Base-by-base conservation (phyloP, 2,888 invertebrate species). In the Teleogryllus oceanicus region DNA sequence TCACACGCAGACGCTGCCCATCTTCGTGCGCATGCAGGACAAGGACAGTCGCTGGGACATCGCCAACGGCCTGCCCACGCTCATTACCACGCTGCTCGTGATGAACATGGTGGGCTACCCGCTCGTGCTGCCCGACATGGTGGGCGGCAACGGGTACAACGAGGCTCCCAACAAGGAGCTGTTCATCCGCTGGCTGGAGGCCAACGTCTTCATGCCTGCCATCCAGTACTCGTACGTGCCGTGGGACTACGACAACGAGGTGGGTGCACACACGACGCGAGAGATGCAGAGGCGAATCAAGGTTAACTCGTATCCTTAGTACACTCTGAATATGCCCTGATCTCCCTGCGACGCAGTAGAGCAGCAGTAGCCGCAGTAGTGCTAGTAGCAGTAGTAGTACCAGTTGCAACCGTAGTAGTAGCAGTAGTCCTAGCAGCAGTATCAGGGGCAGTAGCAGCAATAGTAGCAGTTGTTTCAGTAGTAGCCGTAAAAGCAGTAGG, bases 191-290 rank as follows among this genome's bases (percentile, higher is more conserved):
- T 96, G 95, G 95, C 88, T 94, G 77, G 92, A 94, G 85, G 92
- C 93, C 0, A 94, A 92, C 80, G 90, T 92, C 0, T 94, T 94
- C 85, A 90, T 96, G 89, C 95, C 95, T 0, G 88, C 91, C 0
- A 89, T 96, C 88, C 95, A 96, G 87, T 94, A 93, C 84, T 95
- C 95, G 0, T 91, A 91, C 81, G 90, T 91, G 0, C 96, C 96
- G 0, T 96, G 95, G 95, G 91, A 93, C 82, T 94, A 91, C 85
- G 92, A 92, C 84, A 85, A 89, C 16, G 89, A 92, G 85, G 87
- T 86, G 21, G 50, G 78, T 74, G 10, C 20, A 51, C 37, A 37
- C 37, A 37, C 37, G 37, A 37, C 5, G 37, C 37, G 37, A 37
- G 37, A 37, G 37, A 37, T 37, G 37, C 8, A 37, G 37, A 37